These are phyloP conservation scores for Girardinichthys multiradiatus DNA, from an alignment of 2,113 vertebrate species.

Conservation along the genomic window DNA sequence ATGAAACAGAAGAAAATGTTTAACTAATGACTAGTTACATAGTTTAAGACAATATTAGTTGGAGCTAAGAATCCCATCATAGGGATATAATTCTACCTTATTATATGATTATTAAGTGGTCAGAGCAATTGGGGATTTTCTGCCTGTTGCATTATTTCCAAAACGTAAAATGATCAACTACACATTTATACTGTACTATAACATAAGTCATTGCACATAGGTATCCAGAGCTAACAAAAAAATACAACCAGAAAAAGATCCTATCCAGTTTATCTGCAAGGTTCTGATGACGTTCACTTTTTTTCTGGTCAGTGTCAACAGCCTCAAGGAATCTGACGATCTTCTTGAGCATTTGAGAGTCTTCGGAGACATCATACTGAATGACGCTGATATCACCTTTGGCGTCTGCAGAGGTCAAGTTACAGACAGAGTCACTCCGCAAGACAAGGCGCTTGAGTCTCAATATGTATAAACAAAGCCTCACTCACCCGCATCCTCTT, in stretches of 20 bases:
- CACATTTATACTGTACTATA: constrained; percentile 16
- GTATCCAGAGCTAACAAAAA: constrained; percentile 35
- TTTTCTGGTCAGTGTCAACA: constrained; percentile 6
- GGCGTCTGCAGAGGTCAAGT: constrained; percentile 28
- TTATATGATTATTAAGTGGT: neutral
- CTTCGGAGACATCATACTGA: constrained; percentile 13
- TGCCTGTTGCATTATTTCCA: constrained; percentile 37
- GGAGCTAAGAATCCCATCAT: neutral
- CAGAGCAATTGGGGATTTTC: neutral
- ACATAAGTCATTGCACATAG: constrained; percentile 25
- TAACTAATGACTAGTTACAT: too few species aligned
- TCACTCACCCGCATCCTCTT: constrained; percentile 42
- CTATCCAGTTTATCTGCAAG: constrained; percentile 66
- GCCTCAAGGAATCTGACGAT: constrained; percentile 63
- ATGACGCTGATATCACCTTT: constrained; percentile 37
- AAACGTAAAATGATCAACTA: constrained; percentile 64
- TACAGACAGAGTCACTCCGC: neutral
- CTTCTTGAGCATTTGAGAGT: constrained; percentile 42
- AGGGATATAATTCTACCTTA: neutral
- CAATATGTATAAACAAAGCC: neutral
- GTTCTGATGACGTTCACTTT: constrained; percentile 4
- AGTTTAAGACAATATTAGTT: too few species aligned
- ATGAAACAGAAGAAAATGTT: too few species aligned
- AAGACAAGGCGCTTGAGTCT: neutral
- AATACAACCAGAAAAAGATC: constrained; percentile 65